Evolutionary conservation across 2,113 vertebrate genomes (phyloP).

Genomic region (Odocoileus hemionus): DNA sequence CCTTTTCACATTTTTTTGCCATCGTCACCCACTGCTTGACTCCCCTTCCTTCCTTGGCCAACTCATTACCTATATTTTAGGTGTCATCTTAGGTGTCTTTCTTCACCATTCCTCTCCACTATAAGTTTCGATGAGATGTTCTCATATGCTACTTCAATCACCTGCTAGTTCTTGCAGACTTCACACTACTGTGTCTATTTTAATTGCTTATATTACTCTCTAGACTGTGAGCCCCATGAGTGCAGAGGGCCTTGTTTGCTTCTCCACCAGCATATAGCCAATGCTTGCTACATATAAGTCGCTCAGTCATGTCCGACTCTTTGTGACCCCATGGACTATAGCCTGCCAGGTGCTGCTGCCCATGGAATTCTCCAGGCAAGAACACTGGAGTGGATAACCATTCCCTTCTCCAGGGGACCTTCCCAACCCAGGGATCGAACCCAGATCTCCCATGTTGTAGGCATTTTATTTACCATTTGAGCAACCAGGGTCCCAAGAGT

Average conservation of each 20-base stretch:
- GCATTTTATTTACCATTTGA: neutral
- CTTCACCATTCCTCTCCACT: neutral
- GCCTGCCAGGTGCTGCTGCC: neutral
- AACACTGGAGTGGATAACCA: neutral
- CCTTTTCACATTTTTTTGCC: neutral
- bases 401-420: neutral
- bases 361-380: neutral
- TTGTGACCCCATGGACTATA: neutral
- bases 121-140: neutral
- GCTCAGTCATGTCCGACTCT: neutral
- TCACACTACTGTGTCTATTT: neutral
- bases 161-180: neutral
- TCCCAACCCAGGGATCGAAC: neutral
- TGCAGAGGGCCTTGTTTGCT: neutral
- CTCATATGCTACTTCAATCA: neutral
- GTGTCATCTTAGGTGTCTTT: neutral
- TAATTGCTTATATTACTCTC: neutral
- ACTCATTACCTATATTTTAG: neutral
- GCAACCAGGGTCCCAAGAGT: neutral
- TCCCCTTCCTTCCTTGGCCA: neutral
- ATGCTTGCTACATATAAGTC: neutral
- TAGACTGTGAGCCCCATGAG: neutral
- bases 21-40: neutral
- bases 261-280: neutral
- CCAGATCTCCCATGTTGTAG: accelerated